phyloP scores from a whole-genome alignment of 2,888 invertebrate species.

The Lasioglossum morio region DNA sequence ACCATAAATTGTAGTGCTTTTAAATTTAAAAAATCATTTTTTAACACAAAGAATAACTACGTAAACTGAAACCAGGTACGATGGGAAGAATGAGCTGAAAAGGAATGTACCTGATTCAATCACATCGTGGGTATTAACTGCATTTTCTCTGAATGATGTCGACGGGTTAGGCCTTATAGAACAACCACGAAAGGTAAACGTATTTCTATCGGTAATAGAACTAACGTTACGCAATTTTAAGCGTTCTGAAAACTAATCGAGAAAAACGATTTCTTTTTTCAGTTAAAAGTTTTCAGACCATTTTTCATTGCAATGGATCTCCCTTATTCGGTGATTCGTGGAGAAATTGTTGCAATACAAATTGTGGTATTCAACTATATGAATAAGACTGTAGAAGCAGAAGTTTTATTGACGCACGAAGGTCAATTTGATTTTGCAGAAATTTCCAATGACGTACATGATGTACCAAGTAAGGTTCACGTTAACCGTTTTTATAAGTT shows the following conservation, averaged over 20 bases:
- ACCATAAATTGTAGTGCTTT: not conserved
- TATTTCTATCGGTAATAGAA: no score
- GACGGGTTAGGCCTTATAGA: conserved; percentile 92
- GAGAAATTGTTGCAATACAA: conserved; percentile 95
- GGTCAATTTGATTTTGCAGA: conserved; percentile 93
- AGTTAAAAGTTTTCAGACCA: conserved; percentile 91
- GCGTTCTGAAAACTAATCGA: not conserved
- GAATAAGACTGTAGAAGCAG: conserved; percentile 90
- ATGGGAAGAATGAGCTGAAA: conserved; percentile 87
- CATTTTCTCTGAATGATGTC: conserved; percentile 92
- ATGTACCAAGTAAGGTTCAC: conserved; percentile 87
- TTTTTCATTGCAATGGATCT: conserved; percentile 95
- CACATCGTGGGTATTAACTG: conserved; percentile 93
- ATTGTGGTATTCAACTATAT: conserved; percentile 96
- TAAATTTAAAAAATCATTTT: not conserved
- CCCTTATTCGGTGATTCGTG: conserved; percentile 94
- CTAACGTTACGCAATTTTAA: conserved; percentile 81
- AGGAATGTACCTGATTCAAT: conserved; percentile 92
- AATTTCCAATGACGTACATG: conserved; percentile 90
- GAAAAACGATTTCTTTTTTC: conserved; percentile 32
- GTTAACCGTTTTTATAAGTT: not conserved
- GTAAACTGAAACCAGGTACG: conserved; percentile 80
- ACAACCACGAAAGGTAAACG: conserved; percentile 86
- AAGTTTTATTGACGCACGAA: conserved; percentile 92
- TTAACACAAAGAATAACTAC: conserved; percentile 12